These are phyloP conservation scores for Rhabditoides inermis DNA, from an alignment of 2,888 invertebrate species.

Conservation along the genomic window DNA sequence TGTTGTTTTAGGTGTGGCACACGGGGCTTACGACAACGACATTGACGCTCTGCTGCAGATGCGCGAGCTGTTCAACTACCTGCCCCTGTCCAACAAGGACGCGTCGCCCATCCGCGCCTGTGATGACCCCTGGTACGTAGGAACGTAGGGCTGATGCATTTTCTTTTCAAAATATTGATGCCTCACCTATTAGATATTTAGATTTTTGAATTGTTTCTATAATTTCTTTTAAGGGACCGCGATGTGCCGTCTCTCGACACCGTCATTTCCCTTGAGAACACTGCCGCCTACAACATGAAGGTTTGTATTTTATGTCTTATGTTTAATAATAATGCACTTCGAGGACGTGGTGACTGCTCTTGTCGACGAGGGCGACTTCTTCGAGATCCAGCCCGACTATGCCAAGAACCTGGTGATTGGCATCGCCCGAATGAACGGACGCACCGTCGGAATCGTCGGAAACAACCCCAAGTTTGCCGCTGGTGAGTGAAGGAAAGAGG, in stretches of 20 bases:
- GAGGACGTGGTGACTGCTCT: too few species aligned
- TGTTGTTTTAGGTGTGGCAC: conserved; percentile 62
- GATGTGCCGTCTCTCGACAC: conserved; percentile 63
- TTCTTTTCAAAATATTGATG: too few species aligned
- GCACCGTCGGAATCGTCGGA: conserved; percentile 65
- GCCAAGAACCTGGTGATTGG: conserved; percentile 62
- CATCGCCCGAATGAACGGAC: conserved; percentile 64
- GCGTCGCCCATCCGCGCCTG: conserved; percentile 58
- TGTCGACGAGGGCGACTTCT: conserved; percentile 64
- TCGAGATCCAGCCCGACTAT: conserved; percentile 65
- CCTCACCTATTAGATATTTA: too few species aligned
- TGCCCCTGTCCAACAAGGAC: conserved; percentile 62
- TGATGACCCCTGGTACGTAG: conserved; percentile 62
- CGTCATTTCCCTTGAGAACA: conserved; percentile 62
- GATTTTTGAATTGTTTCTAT: too few species aligned
- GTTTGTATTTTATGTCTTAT: too few species aligned
- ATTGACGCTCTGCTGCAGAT: conserved; percentile 63
- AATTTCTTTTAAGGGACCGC: conserved; percentile 53
- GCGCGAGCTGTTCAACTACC: conserved; percentile 61
- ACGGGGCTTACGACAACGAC: conserved; percentile 64
- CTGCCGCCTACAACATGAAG: conserved; percentile 64
- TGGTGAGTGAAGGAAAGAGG: conserved; percentile 58
- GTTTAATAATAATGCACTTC: too few species aligned
- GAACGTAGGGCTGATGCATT: too few species aligned
- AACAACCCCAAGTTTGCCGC: conserved; percentile 67